These are phyloP conservation scores for Cistogaster globosa DNA, from an alignment of 2,888 invertebrate genomes.

Conservation along the genomic window DNA sequence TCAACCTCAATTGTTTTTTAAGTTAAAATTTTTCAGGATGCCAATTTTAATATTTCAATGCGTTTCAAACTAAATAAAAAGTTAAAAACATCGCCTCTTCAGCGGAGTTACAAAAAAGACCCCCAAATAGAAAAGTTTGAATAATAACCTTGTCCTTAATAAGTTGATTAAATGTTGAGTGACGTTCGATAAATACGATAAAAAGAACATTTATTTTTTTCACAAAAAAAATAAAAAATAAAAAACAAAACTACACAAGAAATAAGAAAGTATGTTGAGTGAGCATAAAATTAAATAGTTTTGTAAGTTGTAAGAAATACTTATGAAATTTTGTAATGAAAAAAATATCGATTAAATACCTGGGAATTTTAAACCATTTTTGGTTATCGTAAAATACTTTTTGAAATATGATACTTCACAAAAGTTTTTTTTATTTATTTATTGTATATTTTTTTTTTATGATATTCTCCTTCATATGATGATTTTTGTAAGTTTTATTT, in stretches of 20 bases:
- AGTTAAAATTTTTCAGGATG: too few relatives aligned
- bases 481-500: background rate
- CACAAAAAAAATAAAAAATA: background rate
- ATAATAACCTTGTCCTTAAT: conserved; percentile 68
- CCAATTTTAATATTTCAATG: too few relatives aligned
- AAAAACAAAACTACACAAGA: conserved; percentile 31
- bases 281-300: background rate
- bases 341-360: background rate
- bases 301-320: conserved; percentile 1
- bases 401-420: conserved; percentile 34
- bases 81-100: too few relatives aligned
- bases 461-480: background rate
- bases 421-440: conserved; percentile 35
- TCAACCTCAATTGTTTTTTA: too few relatives aligned
- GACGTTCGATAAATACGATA: conserved; percentile 59
- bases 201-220: conserved; percentile 30
- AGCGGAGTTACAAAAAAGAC: background rate
- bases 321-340: background rate
- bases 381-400: too few relatives aligned
- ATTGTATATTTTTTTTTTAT: conserved; percentile 23
- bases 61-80: too few relatives aligned
- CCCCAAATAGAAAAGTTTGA: conserved; percentile 39
- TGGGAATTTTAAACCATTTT: background rate
- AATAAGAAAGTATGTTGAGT: conserved; percentile 27
- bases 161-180: conserved; percentile 71